Conservation (phyloP, 2,797 vertebrate species). For the Acanthurus leucopareius region DNA sequence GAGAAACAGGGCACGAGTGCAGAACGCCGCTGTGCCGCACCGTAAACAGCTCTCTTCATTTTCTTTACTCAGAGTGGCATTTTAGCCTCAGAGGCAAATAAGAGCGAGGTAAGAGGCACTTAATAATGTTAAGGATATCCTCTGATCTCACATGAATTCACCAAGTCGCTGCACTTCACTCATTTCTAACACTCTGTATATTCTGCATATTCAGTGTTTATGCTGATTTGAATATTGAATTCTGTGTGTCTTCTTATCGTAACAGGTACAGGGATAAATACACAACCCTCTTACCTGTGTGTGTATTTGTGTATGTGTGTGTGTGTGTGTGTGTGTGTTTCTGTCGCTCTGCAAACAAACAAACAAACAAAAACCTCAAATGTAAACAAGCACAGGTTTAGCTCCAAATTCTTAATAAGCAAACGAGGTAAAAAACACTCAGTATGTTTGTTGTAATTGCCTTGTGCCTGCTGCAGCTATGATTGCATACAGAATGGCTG, state of each 20-base stretch:
- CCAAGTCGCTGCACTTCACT: slow-evolving; percentile 1
- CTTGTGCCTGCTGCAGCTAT: slow-evolving; percentile 73
- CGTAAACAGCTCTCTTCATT: slow-evolving; percentile 23
- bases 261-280: slow-evolving; percentile 25
- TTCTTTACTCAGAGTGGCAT: slow-evolving; percentile 21
- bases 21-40: background rate
- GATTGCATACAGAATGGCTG: slow-evolving; percentile 76
- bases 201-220: slow-evolving; percentile 1
- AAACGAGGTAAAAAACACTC: slow-evolving; percentile 68
- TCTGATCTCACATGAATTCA: slow-evolving; percentile 13
- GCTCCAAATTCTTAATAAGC: slow-evolving; percentile 64
- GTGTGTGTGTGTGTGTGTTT: slow-evolving; percentile 24
- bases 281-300: slow-evolving; percentile 8
- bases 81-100: slow-evolving; percentile 17
- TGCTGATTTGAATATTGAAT: slow-evolving; percentile 23
- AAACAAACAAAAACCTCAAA: slow-evolving; percentile 34
- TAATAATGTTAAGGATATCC: slow-evolving; percentile 12
- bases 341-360: slow-evolving; percentile 4
- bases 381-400: slow-evolving; percentile 60
- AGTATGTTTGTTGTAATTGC: slow-evolving; percentile 77
- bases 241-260: slow-evolving; percentile 9
- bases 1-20: background rate
- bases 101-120: background rate
- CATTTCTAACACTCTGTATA: background rate
- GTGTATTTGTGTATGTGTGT: slow-evolving; percentile 25